phyloP scores from a whole-genome alignment of 2,888 invertebrate genomes.

The Malthinus flaveolus region DNA sequence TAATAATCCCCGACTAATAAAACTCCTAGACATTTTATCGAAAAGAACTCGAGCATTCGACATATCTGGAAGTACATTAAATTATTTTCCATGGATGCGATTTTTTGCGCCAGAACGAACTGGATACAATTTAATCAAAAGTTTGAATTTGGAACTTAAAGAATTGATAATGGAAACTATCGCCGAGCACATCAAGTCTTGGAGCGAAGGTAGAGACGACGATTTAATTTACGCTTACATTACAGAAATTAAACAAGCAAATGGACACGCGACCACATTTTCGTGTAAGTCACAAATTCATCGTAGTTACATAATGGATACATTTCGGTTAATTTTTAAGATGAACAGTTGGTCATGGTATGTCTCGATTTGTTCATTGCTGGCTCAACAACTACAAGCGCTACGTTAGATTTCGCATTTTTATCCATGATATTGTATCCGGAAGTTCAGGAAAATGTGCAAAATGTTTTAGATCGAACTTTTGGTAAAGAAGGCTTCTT shows the following conservation, averaged over 20 bases:
- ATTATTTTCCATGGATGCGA: constrained; percentile 66
- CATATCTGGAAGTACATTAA: constrained; percentile 50
- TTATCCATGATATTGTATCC: constrained; percentile 62
- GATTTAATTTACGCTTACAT: constrained; percentile 69
- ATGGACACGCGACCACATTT: constrained; percentile 48
- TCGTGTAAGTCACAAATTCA: constrained; percentile 48
- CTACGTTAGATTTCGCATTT: constrained; percentile 64
- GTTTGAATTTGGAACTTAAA: constrained; percentile 60
- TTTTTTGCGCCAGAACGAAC: constrained; percentile 63
- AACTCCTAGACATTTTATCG: constrained; percentile 56
- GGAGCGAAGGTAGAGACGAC: constrained; percentile 53
- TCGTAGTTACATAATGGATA: no score
- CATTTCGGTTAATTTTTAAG: constrained; percentile 51
- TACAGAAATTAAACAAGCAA: constrained; percentile 59
- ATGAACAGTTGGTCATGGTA: constrained; percentile 66
- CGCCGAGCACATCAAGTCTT: constrained; percentile 58
- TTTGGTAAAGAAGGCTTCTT: constrained; percentile 54
- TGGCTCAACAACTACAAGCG: constrained; percentile 66
- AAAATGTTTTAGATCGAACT: constrained; percentile 58
- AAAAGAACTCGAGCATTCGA: constrained; percentile 59
- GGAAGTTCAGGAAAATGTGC: constrained; percentile 62
- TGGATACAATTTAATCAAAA: constrained; percentile 63
- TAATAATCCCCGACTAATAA: constrained; percentile 52
- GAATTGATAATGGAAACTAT: constrained; percentile 62
- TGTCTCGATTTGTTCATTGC: constrained; percentile 71